Base-by-base conservation (phyloP, 2,113 vertebrate genomes). In the Helogale parvula region DNA sequence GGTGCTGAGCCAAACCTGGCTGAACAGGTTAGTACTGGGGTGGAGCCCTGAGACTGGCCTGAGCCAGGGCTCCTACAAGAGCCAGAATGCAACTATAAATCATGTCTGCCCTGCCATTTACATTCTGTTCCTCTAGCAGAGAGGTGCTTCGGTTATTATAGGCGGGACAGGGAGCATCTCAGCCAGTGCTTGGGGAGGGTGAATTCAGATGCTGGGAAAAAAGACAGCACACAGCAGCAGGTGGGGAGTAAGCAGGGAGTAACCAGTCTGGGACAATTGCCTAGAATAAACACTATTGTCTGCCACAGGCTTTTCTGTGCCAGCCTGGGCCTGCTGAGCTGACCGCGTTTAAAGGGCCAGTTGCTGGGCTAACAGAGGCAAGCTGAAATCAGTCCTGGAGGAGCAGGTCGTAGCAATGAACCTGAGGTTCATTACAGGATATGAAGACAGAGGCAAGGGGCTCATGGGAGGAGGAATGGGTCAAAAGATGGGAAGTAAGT, bases 231-330 rank as follows among this genome's bases (percentile, higher is more conserved):
- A 9, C 35, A 94, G 93, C 93, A 81, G 97, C 96, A 98, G 97
- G 98, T 97, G 95, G 82, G 83, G 83, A 87, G 79, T 77, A 90
- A 94, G 93, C 97, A 94, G 96, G 94, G 97, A 96, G 95, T 83
- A 79, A 83, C 97, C 88, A 50, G 89, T 87, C 96, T 97, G 96
- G 96, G 95, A 98, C 96, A 93, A 93, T 13, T 97, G 97, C 97
- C 96, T 96, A 69, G 96, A 98, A 95, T 97, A 98, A 97, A 96
- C 25, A 60, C 79, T 83, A 91, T 92, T 97, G 98, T 98, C 98
- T 97, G 96, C 76, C 68, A 93, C 57, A 2, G 81, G 72, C 69
- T 91, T 93, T 83, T 97, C 89, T 83, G 86, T 97, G 93, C 98
- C 96, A 97, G 95, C 57, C 90, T 63, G 90, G 95, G 86, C 97